These are phyloP conservation scores for Plebejus anna DNA, from an alignment of 2,888 invertebrate species.

Conservation along the genomic window DNA sequence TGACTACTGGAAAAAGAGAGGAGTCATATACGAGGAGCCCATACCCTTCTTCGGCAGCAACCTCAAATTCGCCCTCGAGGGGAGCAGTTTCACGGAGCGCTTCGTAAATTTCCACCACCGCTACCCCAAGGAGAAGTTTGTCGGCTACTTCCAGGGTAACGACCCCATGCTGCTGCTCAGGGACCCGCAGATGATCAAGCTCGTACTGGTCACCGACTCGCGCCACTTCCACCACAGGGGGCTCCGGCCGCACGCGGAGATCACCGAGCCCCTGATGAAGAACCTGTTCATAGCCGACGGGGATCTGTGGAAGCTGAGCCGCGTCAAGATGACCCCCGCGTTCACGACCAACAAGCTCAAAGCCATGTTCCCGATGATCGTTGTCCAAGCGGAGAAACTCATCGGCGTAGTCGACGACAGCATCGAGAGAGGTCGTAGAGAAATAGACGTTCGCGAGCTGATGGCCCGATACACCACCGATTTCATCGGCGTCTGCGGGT, in stretches of 20 bases:
- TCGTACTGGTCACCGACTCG: slow-evolving; percentile 52
- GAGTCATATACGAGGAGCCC: slow-evolving; percentile 51
- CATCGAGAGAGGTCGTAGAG: not conserved
- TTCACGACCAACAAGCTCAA: slow-evolving; percentile 42
- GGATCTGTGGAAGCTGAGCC: slow-evolving; percentile 55
- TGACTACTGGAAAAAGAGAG: slow-evolving; percentile 52
- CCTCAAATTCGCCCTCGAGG: slow-evolving; percentile 45
- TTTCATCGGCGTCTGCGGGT: slow-evolving; percentile 68
- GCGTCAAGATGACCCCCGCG: slow-evolving; percentile 56
- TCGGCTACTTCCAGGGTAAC: slow-evolving; percentile 53
- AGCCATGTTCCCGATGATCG: slow-evolving; percentile 55
- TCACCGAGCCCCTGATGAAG: slow-evolving; percentile 46
- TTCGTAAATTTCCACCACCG: slow-evolving; percentile 49
- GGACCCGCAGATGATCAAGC: slow-evolving; percentile 50
- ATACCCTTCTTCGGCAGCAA: slow-evolving; percentile 52
- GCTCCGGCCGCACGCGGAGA: slow-evolving; percentile 44
- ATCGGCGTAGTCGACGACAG: slow-evolving; percentile 1
- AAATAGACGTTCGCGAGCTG: slow-evolving; percentile 56
- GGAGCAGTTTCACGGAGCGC: slow-evolving; percentile 47
- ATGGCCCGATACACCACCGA: slow-evolving; percentile 72
- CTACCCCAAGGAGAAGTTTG: slow-evolving; percentile 53
- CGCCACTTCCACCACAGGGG: slow-evolving; percentile 53
- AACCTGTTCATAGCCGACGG: slow-evolving; percentile 57
- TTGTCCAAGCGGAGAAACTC: slow-evolving; percentile 2
- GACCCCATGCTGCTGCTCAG: slow-evolving; percentile 53